phyloP scores from a whole-genome alignment of 2,888 invertebrate genomes.

The Synergus laeviventris region DNA sequence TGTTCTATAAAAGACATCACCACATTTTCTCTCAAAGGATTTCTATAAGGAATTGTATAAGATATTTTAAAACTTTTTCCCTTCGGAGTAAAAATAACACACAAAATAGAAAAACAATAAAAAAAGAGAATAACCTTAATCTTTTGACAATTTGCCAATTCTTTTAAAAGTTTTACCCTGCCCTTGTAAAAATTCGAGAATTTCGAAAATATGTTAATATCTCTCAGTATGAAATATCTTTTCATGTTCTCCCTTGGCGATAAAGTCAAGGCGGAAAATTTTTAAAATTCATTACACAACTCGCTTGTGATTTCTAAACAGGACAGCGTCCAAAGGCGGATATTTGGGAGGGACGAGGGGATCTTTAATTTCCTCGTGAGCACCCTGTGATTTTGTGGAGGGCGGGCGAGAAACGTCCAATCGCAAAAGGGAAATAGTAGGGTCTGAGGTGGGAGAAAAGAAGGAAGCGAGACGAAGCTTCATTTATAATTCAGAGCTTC shows the following conservation, averaged over 20 bases:
- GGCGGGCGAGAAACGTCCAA: slow-evolving; percentile 38
- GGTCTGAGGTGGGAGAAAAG: neutral
- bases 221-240: neutral
- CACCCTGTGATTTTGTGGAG: slow-evolving; percentile 18
- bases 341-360: slow-evolving; percentile 17
- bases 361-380: slow-evolving; percentile 36
- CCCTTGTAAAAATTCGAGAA: neutral
- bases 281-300: slow-evolving; percentile 38
- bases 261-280: slow-evolving; percentile 1
- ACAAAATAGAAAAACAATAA: too few species aligned
- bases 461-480: slow-evolving; percentile 40
- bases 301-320: slow-evolving; percentile 30
- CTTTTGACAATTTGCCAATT: too few species aligned
- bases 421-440: slow-evolving; percentile 31
- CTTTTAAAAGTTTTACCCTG: neutral
- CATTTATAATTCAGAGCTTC: slow-evolving; percentile 29
- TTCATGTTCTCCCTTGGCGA: neutral
- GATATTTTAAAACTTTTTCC: too few species aligned
- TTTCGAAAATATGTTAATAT: neutral
- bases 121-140: too few species aligned
- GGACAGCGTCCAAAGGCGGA: slow-evolving; percentile 24
- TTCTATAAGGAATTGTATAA: too few species aligned
- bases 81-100: too few species aligned
- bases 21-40: too few species aligned
- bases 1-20: too few species aligned